A percentile compares a stretch with the other conserved stretches of the same genome.
Evolutionary conservation across 2,888 invertebrate species (phyloP).

Genomic region (Andrena flavipes): DNA sequence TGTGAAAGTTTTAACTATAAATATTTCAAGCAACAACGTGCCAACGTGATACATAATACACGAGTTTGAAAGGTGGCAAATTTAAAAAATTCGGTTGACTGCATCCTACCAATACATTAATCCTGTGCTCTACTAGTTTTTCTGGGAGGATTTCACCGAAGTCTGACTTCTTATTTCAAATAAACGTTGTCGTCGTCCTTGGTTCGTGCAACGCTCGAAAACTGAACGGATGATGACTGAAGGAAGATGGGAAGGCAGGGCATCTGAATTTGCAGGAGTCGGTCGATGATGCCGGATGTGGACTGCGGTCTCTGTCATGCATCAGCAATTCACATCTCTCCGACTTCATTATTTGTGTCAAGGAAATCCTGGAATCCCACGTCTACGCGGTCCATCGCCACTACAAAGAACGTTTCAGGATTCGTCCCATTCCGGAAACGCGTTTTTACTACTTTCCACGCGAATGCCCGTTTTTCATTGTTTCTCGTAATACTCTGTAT

Average conservation of each 20-base stretch:
- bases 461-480: slow-evolving; percentile 31
- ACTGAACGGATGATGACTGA: slow-evolving; percentile 63
- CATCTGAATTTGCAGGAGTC: slow-evolving; percentile 70
- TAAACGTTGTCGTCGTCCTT: slow-evolving; percentile 14
- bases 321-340: slow-evolving; percentile 77
- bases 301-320: slow-evolving; percentile 84
- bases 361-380: slow-evolving; percentile 68
- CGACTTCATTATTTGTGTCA: slow-evolving; percentile 72
- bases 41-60: too few species aligned
- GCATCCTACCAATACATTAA: too few species aligned
- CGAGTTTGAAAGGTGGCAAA: too few species aligned
- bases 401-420: slow-evolving; percentile 28
- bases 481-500: slow-evolving; percentile 36
- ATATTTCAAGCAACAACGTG: too few species aligned
- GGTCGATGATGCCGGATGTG: slow-evolving; percentile 82
- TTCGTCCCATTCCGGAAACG: slow-evolving; percentile 50
- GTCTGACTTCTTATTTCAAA: not conserved
- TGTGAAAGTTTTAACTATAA: too few species aligned
- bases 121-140: not conserved
- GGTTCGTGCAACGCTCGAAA: slow-evolving; percentile 70
- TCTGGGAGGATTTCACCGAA: too few species aligned
- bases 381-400: slow-evolving; percentile 41
- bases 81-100: too few species aligned
- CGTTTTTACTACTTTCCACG: slow-evolving; percentile 54
- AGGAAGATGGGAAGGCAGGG: slow-evolving; percentile 67